phyloP scores from a whole-genome alignment of 2,888 invertebrate species.

The Leucophenga montana region DNA sequence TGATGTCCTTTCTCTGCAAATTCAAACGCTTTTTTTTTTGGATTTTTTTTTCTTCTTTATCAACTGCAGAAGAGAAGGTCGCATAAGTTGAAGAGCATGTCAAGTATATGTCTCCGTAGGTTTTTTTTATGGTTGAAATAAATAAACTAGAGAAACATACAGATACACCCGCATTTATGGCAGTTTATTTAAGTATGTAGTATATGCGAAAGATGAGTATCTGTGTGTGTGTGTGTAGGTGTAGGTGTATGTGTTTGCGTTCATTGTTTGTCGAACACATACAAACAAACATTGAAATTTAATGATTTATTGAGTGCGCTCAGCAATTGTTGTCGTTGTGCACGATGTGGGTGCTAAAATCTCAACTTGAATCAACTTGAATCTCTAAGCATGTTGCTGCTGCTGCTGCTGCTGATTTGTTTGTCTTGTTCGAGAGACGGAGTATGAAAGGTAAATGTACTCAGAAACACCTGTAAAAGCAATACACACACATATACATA shows the following conservation, averaged over 20 bases:
- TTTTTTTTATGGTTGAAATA: background rate
- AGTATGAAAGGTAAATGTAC: constrained; percentile 18
- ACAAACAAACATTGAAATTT: constrained; percentile 23
- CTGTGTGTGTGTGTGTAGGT: constrained; percentile 8
- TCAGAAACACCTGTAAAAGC: background rate
- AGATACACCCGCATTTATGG: no score
- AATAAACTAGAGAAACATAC: background rate
- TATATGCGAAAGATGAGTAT: background rate
- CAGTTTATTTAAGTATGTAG: no score
- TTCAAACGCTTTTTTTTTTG: no score
- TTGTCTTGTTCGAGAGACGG: no score
- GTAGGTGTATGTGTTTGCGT: constrained; percentile 5
- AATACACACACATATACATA: no score
- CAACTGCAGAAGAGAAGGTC: background rate
- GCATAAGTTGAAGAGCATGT: constrained; percentile 8
- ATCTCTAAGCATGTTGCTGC: background rate
- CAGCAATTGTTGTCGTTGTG: constrained; percentile 18
- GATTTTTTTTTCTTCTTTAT: no score
- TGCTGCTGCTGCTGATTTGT: constrained; percentile 14
- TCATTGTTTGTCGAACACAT: constrained; percentile 2
- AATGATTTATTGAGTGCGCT: constrained; percentile 25
- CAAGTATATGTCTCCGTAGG: background rate
- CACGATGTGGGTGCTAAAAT: constrained; percentile 2
- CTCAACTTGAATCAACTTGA: constrained; percentile 21
- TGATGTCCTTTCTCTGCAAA: no score